Conservation (phyloP, 2,113 vertebrate genomes). For the Ceyx margarethae region DNA sequence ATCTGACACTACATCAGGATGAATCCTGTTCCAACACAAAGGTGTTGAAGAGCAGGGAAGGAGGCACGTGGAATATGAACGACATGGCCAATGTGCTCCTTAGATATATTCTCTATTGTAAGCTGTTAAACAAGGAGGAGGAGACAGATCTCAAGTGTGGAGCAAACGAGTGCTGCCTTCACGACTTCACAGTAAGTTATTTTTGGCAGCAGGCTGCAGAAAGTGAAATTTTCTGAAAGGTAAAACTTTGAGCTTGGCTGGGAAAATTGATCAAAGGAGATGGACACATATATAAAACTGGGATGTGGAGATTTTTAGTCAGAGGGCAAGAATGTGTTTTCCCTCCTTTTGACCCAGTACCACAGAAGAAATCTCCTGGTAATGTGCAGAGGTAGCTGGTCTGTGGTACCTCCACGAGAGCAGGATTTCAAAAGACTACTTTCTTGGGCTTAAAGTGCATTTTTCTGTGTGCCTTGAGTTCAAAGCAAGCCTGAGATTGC, state of each 20-base stretch:
- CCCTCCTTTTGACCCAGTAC: background rate
- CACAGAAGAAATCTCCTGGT: background rate
- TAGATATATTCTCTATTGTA: background rate
- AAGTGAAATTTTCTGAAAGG: background rate
- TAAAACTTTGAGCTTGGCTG: background rate
- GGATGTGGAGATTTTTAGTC: background rate
- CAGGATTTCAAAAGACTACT: slow-evolving; percentile 14
- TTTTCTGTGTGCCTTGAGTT: slow-evolving; percentile 42
- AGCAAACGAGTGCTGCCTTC: slow-evolving; percentile 23
- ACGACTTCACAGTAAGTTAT: background rate
- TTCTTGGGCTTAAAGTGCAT: slow-evolving; percentile 37
- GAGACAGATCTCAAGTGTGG: background rate
- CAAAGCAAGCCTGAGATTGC: slow-evolving; percentile 56
- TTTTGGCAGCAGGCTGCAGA: slow-evolving; percentile 12
- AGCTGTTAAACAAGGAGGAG: slow-evolving; percentile 31
- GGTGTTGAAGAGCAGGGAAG: background rate
- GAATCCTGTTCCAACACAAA: background rate
- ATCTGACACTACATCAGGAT: background rate
- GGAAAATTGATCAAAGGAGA: background rate
- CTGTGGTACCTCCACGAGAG: background rate
- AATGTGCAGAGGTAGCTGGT: background rate
- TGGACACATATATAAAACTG: background rate
- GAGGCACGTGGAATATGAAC: background rate
- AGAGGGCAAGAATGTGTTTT: slow-evolving; percentile 6
- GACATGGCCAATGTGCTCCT: background rate